Conservation (phyloP, 2,888 invertebrate species). For the Scrobipalpa atriplicella region DNA sequence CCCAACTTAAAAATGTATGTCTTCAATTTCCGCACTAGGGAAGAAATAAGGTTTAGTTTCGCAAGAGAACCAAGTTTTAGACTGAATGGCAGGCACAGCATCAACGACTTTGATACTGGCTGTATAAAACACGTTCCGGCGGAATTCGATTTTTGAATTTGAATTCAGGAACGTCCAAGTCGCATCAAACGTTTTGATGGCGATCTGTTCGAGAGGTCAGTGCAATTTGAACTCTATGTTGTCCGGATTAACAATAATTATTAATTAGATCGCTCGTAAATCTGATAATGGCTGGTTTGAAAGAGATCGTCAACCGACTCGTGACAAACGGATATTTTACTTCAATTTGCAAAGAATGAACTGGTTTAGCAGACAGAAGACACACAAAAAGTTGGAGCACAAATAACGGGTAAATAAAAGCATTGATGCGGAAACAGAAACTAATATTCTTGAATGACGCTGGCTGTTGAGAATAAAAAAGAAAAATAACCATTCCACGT, state of each 20-base stretch:
- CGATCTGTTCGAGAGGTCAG: constrained; percentile 21
- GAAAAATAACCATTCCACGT: not conserved
- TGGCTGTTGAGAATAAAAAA: constrained; percentile 8
- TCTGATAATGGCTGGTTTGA: constrained; percentile 8
- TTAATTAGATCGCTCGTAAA: constrained; percentile 11
- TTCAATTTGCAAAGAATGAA: constrained; percentile 21
- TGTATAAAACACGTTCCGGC: constrained; percentile 72
- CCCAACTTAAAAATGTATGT: constrained; percentile 35
- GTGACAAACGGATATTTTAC: constrained; percentile 31
- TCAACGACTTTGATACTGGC: constrained; percentile 55
- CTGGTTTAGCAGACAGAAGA: constrained; percentile 24
- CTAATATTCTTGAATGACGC: not conserved
- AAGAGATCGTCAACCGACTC: constrained; percentile 28
- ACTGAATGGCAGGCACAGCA: constrained; percentile 53
- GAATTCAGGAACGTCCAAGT: constrained; percentile 41
- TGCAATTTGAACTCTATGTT: constrained; percentile 25
- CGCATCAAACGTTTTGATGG: constrained; percentile 24
- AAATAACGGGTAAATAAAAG: not conserved
- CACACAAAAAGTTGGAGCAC: not conserved
- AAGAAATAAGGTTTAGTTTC: constrained; percentile 69
- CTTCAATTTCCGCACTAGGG: constrained; percentile 51
- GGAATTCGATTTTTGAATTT: constrained; percentile 58
- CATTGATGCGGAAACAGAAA: constrained; percentile 3
- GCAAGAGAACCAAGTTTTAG: constrained; percentile 46
- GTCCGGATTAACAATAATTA: constrained; percentile 15